Percentiles rank a stretch among this genome's conserved stretches.
Evolutionary conservation across 64 coral and sea anemone species (phyloP).

Genomic region (Montipora sp.): DNA sequence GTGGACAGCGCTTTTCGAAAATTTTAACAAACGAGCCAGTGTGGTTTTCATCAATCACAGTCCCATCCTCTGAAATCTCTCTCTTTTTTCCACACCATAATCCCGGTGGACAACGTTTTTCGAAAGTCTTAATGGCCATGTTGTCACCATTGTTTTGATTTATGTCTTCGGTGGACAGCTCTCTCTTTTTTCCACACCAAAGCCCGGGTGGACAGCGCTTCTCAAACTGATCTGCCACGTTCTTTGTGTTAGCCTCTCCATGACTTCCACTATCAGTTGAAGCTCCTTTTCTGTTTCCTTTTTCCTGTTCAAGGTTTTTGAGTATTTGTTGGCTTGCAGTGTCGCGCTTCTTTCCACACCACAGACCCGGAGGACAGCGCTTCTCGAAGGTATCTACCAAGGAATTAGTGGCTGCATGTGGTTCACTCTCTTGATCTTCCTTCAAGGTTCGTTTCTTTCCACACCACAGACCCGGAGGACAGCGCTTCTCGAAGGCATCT

Average conservation of each 20-base stretch:
- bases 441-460: conserved; percentile 25
- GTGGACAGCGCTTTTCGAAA: conserved; percentile 32
- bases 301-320: no score
- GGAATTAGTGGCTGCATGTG: neutral
- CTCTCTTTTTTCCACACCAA: conserved; percentile 42
- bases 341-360: conserved; percentile 67
- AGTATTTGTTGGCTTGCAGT: no score
- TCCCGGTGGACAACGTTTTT: conserved; percentile 64
- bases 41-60: neutral
- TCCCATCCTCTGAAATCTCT: neutral
- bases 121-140: neutral
- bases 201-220: conserved; percentile 45
- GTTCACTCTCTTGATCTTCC: neutral
- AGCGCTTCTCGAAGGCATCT: conserved; percentile 6
- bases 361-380: conserved; percentile 65
- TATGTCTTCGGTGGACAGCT: neutral
- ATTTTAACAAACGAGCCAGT: neutral
- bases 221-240: neutral
- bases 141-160: neutral
- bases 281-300: no score
- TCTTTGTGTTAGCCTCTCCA: no score
- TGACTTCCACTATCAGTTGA: no score
- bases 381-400: conserved; percentile 20
- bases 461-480: conserved; percentile 53
- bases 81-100: conserved; percentile 62